Base-by-base conservation (phyloP, 2,113 vertebrate species). In the Erythrocercus mccallii region DNA sequence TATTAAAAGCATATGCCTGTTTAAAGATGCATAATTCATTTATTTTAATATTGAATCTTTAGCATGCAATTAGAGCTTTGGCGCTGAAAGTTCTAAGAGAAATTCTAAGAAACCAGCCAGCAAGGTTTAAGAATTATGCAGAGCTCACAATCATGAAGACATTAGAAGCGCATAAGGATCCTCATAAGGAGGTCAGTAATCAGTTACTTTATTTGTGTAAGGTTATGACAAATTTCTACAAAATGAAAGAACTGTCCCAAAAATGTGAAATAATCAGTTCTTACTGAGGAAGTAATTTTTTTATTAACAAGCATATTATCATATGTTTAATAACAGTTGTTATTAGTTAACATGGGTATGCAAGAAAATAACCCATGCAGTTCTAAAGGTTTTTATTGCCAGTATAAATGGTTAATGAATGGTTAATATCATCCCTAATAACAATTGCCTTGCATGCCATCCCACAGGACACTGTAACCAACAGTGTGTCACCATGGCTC, bases 121-220 rank as follows among this genome's bases (percentile, higher is more conserved):
- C 99, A 97, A 98, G 99, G 96, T 99, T 99, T 98, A 99, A 99
- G 97, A 99, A 99, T 97, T 99, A 99, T 5, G 99, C 99, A 84
- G 99, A 99, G 85, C 98, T 99, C 84, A 99, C 99, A 56, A 99
- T 99, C 94, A 99, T 99, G 99, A 99, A 99, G 97, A 99, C 99
- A 6, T 95, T 99, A 95, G 99, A 99, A 98, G 98, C 99, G 15
- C 99, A 99, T 96, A 99, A 99, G 96, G 99, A 99, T 94, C 98
- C 98, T 81, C 99, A 99, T 96, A 99, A 99, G 88, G 99, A 99
- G 98, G 99, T 99, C 73, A 35, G 92, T 97, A 77, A 81, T 42
- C 25, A 28, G 5, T 69, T 60, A 9, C 1, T 91, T 57, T 28
- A 0, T 81, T 92, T 90, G 12, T 88, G 69, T 70, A 30, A 50